Evolutionary conservation across 2,113 vertebrate species (phyloP), one percentile per base, ranked within the genome.

Genomic region (Sphyrna mokarran): DNA sequence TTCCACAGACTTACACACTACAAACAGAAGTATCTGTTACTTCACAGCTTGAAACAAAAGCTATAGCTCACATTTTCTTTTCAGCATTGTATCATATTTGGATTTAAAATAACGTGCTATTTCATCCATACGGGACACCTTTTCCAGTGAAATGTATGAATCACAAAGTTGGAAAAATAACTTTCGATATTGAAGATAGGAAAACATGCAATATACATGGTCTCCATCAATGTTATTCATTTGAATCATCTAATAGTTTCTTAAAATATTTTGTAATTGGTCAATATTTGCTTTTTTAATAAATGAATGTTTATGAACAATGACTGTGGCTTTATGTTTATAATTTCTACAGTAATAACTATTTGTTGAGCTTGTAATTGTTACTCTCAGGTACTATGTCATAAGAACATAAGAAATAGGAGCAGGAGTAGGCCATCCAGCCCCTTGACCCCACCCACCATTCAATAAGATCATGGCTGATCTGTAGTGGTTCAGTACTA

Each of bases 31-130:
- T 89, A 70, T 72, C 40, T 70, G 68, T 95, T 95, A 48, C 37
- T 29, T 69, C 43, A 48, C 66, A 29, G 68, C 68, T 48, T 72
- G 40, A 11, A 95, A 69, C 68, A 58, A 72, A 72, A 95, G 93
- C 37, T 95, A 95, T 48, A 72, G 66, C 23, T 72, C 93, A 40
- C 68, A 72, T 72, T 29, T 95, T 95, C 48, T 54, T 94, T 95
- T 95, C 91, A 94, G 26, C 48, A 89, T 20, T n/a, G 63, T 94
- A 43, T 69, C n/a, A 95, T 20, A 68, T 94, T 66, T 94, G n/a
- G 68, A 66, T 94, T 94, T 68, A 69, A 95, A 72, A 26, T n/a
- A 72, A 95, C 26, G 23, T 72, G 22, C 26, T 48, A 72, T 72
- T 14, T 72, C 23, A 48, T 95, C 22, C 40, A 72, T 68, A 23